Percentiles rank a stretch among this genome's conserved stretches.
phyloP scores from a whole-genome alignment of 2,888 invertebrate genomes.

The Drosophila mimetica region DNA sequence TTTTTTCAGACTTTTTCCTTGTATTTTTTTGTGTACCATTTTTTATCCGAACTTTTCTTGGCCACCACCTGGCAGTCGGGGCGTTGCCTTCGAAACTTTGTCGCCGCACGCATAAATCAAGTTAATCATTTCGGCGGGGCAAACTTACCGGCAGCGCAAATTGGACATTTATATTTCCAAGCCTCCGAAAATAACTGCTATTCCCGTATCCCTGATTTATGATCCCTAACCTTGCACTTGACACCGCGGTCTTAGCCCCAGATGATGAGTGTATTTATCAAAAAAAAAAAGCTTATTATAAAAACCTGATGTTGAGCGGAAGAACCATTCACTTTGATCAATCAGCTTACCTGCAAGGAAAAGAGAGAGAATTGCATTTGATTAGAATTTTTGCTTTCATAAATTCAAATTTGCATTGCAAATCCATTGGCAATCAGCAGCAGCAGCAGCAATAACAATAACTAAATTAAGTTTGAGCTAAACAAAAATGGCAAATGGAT shows the following conservation, averaged over 20 bases:
- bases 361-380: slow-evolving; percentile 31
- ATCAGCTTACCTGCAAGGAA: slow-evolving; percentile 68
- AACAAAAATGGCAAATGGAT: slow-evolving; percentile 58
- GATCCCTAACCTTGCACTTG: slow-evolving; percentile 68
- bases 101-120: slow-evolving; percentile 79
- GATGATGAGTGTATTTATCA: slow-evolving; percentile 62
- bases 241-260: slow-evolving; percentile 45
- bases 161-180: slow-evolving; percentile 78
- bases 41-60: slow-evolving; percentile 33
- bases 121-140: slow-evolving; percentile 69
- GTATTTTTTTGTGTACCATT: slow-evolving; percentile 27
- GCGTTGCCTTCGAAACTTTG: slow-evolving; percentile 54
- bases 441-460: slow-evolving; percentile 33
- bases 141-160: slow-evolving; percentile 63
- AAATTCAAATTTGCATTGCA: slow-evolving; percentile 47
- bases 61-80: slow-evolving; percentile 30
- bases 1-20: slow-evolving; percentile 11
- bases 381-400: slow-evolving; percentile 43
- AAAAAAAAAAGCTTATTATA: slow-evolving; percentile 2
- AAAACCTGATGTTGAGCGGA: neutral
- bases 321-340: neutral
- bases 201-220: slow-evolving; percentile 71
- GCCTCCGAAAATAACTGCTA: slow-evolving; percentile 38
- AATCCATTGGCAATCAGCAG: slow-evolving; percentile 40
- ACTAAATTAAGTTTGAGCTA: slow-evolving; percentile 57